A percentile compares a stretch with the other conserved stretches of the same genome.
These are phyloP conservation scores for Zeus faber DNA, from an alignment of 2,113 vertebrate genomes.

Conservation along the genomic window DNA sequence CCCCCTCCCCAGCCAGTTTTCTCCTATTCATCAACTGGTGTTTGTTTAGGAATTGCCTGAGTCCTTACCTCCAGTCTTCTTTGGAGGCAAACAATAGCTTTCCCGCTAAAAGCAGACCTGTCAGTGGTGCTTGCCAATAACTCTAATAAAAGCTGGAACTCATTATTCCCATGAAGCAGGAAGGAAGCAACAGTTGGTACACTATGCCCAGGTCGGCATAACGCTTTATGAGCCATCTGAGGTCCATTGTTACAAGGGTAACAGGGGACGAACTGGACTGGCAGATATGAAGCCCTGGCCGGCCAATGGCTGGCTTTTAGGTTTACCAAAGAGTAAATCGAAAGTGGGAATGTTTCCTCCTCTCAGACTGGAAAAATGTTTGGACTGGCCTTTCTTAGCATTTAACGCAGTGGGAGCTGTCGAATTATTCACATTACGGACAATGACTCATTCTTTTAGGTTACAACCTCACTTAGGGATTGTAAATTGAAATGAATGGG, in stretches of 20 bases:
- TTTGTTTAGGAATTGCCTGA: conserved; percentile 33
- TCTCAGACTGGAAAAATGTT: conserved; percentile 22
- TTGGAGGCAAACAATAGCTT: conserved; percentile 48
- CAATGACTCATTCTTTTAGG: conserved; percentile 34
- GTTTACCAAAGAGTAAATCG: conserved; percentile 36
- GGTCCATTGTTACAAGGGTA: conserved; percentile 66
- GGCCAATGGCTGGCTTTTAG: conserved; percentile 33
- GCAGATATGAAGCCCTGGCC: conserved; percentile 54
- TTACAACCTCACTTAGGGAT: conserved; percentile 16
- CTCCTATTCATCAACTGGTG: conserved; percentile 35
- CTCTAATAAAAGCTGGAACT: conserved; percentile 60
- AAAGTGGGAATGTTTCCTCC: conserved; percentile 44
- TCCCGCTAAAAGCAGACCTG: conserved; percentile 51
- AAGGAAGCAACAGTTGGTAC: conserved; percentile 70
- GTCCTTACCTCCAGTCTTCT: conserved; percentile 30
- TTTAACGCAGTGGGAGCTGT: conserved; percentile 34
- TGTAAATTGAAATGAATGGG: neutral
- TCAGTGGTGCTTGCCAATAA: conserved; percentile 58
- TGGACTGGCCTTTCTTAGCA: conserved; percentile 21
- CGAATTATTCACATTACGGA: conserved; percentile 15
- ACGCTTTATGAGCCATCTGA: conserved; percentile 55
- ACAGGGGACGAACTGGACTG: conserved; percentile 49
- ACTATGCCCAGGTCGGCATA: conserved; percentile 52
- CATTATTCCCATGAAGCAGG: conserved; percentile 58
- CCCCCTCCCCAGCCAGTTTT: conserved; percentile 26